phyloP scores from a whole-genome alignment of 2,113 vertebrate species.

The Butorides virescens region DNA sequence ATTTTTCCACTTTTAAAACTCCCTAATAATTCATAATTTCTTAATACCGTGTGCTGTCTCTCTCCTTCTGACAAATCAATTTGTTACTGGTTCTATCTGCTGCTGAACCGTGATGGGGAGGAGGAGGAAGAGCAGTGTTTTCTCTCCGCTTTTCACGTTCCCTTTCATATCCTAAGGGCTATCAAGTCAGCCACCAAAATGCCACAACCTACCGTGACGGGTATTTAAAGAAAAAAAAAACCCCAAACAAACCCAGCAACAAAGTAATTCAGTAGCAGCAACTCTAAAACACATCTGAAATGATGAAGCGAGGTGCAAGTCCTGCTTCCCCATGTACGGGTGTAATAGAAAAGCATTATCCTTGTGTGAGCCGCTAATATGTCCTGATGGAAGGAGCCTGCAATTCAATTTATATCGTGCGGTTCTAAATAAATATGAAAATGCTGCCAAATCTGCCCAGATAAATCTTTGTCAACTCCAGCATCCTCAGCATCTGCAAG shows the following conservation, averaged over 20 bases:
- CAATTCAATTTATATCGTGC: neutral
- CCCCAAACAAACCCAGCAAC: neutral
- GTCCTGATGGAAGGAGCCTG: neutral
- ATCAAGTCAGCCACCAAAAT: slow-evolving; percentile 23
- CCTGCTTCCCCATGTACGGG: neutral
- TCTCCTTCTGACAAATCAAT: slow-evolving; percentile 21
- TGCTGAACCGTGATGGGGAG: neutral
- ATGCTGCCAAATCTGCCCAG: neutral
- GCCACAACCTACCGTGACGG: neutral
- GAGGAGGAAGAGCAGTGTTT: neutral
- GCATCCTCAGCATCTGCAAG: neutral
- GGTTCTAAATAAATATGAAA: neutral
- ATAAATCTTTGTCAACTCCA: neutral
- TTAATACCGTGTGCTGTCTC: neutral
- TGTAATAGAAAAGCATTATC: slow-evolving; percentile 9
- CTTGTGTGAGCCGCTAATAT: neutral
- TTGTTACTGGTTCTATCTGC: neutral
- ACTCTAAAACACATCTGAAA: neutral
- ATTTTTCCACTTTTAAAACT: neutral
- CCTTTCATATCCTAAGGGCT: neutral
- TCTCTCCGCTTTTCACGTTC: neutral
- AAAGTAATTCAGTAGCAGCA: neutral
- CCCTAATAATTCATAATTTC: slow-evolving; percentile 47
- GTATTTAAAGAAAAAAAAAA: neutral
- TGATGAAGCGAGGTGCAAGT: neutral